A percentile compares a stretch with the other conserved stretches of the same genome.
phyloP scores from a whole-genome alignment of 2,888 invertebrate genomes.

The Lochmaea capreae region DNA sequence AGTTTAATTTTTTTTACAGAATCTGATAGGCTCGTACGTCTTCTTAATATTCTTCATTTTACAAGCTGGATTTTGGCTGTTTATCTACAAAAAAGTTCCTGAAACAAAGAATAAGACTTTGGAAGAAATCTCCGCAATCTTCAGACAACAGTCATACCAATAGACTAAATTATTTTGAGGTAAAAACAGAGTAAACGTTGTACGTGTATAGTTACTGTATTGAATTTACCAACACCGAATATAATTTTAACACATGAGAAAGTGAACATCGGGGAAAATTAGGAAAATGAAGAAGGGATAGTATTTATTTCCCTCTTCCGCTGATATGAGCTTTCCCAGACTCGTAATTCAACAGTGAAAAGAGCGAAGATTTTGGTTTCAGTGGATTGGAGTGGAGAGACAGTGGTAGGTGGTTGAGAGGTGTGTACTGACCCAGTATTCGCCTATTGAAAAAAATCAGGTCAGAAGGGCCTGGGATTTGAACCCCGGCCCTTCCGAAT shows the following conservation, averaged over 20 bases:
- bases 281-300: not conserved
- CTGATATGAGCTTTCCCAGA: too few species aligned
- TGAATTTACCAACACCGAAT: conserved; percentile 1
- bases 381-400: too few species aligned
- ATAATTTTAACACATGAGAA: not conserved
- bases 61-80: conserved; percentile 78
- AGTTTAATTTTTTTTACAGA: conserved; percentile 62
- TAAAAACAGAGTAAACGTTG: not conserved
- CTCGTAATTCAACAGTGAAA: too few species aligned
- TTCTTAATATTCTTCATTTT: conserved; percentile 84
- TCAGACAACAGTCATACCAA: conserved; percentile 77
- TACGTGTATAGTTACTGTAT: conserved; percentile 17
- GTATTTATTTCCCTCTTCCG: not conserved
- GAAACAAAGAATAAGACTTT: conserved; percentile 90
- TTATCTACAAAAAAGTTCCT: conserved; percentile 87
- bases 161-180: conserved; percentile 53
- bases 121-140: conserved; percentile 87
- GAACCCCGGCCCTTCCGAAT: too few species aligned
- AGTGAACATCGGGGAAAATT: not conserved
- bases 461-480: too few species aligned
- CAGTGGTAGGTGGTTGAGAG: too few species aligned
- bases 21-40: conserved; percentile 74
- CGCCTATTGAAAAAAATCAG: too few species aligned
- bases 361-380: too few species aligned
- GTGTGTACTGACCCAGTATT: too few species aligned